Conservation (phyloP, 2,888 invertebrate genomes). For the Acanthosepion pharaonis region DNA sequence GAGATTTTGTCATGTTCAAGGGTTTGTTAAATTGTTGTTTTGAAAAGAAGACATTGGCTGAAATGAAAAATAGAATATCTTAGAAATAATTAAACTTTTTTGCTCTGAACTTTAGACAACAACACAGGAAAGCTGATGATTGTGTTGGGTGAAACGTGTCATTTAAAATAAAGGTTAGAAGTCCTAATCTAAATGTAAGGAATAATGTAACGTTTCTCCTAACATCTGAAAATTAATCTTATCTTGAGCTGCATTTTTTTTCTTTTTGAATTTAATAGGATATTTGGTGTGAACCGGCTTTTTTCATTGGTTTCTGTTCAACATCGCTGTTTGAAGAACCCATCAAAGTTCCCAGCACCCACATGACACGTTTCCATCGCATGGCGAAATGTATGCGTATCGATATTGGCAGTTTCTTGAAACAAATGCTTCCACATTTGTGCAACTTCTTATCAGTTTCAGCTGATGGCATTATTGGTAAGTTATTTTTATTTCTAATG, state of each 20-base stretch:
- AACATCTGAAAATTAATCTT: not conserved
- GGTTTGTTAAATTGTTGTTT: too few relatives aligned
- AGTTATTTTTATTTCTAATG: conserved; percentile 24
- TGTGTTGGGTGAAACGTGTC: too few relatives aligned
- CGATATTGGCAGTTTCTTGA: conserved; percentile 52
- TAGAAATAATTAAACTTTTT: too few relatives aligned
- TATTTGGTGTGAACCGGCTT: conserved; percentile 57
- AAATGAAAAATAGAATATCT: too few relatives aligned
- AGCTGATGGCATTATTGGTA: conserved; percentile 61
- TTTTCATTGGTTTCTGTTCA: conserved; percentile 57
- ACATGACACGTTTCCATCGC: conserved; percentile 39
- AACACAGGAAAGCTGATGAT: too few relatives aligned
- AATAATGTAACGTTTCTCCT: too few relatives aligned
- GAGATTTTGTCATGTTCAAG: too few relatives aligned
- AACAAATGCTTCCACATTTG: conserved; percentile 53
- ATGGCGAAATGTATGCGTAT: conserved; percentile 48
- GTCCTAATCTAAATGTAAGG: too few relatives aligned
- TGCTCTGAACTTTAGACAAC: too few relatives aligned
- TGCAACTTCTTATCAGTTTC: conserved; percentile 56
- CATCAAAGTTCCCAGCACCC: not conserved
- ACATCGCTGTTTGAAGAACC: conserved; percentile 51
- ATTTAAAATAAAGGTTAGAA: too few relatives aligned
- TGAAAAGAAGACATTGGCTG: too few relatives aligned
- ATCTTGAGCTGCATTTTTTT: not conserved
- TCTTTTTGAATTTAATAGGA: conserved; percentile 53